A percentile compares a stretch with the other conserved stretches of the same genome.
Conservation (phyloP, 2,113 vertebrate genomes). For the Piaya cayana region DNA sequence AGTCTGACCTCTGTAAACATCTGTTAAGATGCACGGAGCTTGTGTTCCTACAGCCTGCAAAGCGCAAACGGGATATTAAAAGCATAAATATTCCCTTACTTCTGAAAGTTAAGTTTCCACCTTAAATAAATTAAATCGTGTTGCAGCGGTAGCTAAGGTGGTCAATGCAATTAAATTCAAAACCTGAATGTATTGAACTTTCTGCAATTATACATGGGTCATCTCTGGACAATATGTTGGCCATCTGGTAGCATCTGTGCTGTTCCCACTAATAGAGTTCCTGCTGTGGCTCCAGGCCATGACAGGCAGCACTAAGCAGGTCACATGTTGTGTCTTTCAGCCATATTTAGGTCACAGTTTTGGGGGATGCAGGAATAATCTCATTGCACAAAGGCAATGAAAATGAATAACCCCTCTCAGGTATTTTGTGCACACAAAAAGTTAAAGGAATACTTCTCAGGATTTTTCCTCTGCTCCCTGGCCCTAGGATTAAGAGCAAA, state of each 20-base stretch:
- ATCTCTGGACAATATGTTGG: constrained; percentile 95
- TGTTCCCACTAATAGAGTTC: constrained; percentile 88
- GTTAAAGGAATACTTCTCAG: constrained; percentile 58
- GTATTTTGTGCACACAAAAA: constrained; percentile 62
- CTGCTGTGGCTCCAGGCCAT: constrained; percentile 86
- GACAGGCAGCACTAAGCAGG: constrained; percentile 86
- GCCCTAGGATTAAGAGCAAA: neutral
- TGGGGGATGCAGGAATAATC: constrained; percentile 77
- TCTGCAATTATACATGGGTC: constrained; percentile 93
- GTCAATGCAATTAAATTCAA: constrained; percentile 88
- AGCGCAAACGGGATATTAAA: constrained; percentile 21
- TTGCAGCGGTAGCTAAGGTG: constrained; percentile 82
- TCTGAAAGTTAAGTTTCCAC: constrained; percentile 74
- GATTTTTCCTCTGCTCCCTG: constrained; percentile 28
- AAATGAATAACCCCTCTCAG: constrained; percentile 74
- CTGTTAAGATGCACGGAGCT: constrained; percentile 32
- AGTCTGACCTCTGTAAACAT: constrained; percentile 65
- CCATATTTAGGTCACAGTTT: constrained; percentile 98
- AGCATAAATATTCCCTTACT: constrained; percentile 41
- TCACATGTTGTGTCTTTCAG: constrained; percentile 97
- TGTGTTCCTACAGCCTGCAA: neutral
- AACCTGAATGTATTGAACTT: constrained; percentile 93
- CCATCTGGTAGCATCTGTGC: constrained; percentile 97
- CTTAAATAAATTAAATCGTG: constrained; percentile 82
- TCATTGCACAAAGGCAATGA: constrained; percentile 83